Conservation (phyloP, 2,797 vertebrate species). For the Oryzias sinensis region DNA sequence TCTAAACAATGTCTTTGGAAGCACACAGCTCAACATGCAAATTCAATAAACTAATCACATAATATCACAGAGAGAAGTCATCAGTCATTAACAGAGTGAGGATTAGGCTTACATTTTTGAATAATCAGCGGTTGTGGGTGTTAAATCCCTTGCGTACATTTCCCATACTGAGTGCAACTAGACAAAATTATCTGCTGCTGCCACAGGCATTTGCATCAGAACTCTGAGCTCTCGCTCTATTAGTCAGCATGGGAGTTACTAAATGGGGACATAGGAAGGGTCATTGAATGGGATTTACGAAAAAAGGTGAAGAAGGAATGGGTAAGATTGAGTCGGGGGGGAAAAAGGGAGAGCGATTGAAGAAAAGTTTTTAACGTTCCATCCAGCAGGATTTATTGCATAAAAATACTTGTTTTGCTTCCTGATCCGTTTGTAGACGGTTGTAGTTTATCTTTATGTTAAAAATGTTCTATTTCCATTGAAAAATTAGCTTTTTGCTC, state of each 20-base stretch:
- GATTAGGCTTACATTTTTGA: conserved; percentile 34
- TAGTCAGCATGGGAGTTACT: conserved; percentile 18
- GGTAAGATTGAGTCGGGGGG: conserved; percentile 4
- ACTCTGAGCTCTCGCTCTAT: conserved; percentile 10
- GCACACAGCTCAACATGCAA: conserved; percentile 21
- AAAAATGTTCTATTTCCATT: no score
- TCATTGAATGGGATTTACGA: not conserved
- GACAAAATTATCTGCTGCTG: conserved; percentile 32
- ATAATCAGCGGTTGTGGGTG: conserved; percentile 39
- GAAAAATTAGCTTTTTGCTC: no score
- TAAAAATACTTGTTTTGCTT: not conserved
- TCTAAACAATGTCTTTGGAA: not conserved
- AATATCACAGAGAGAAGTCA: conserved; percentile 14
- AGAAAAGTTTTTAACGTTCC: not conserved
- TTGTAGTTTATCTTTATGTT: no score
- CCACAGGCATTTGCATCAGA: conserved; percentile 12
- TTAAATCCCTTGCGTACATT: conserved; percentile 41
- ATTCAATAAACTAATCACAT: conserved; percentile 28
- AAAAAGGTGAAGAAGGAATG: not conserved
- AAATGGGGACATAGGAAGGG: conserved; percentile 7
- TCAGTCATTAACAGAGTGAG: conserved; percentile 33
- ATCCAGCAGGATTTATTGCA: not conserved
- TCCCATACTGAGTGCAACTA: conserved; percentile 28
- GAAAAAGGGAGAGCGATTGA: conserved; percentile 1
- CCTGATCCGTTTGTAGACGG: not conserved